Evolutionary conservation across 1,140 invertebrate genomes (phyloP).

Genomic region (Neodiprion pinetum): DNA sequence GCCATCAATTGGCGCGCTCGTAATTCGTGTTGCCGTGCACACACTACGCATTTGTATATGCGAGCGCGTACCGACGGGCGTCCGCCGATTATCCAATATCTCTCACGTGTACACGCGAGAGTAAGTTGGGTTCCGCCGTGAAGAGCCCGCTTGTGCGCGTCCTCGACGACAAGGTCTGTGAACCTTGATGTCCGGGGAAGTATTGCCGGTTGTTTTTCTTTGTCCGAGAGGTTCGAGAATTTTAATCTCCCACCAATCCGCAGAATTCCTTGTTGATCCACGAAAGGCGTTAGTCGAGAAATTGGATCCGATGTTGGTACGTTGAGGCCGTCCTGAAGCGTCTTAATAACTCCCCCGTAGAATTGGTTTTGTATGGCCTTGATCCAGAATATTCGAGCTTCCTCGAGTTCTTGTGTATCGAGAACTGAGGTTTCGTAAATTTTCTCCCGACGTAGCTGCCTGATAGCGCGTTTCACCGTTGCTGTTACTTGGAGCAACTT

Average conservation of each 20-base stretch:
- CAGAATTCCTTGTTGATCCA: slow-evolving; percentile 11
- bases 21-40: slow-evolving; percentile 26
- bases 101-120: slow-evolving; percentile 24
- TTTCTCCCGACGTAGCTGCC: not conserved
- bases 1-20: slow-evolving; percentile 39
- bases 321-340: not conserved
- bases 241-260: slow-evolving; percentile 23
- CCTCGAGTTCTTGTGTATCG: not conserved
- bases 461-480: not conserved
- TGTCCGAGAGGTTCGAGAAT: not conserved
- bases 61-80: slow-evolving; percentile 25
- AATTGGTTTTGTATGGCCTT: slow-evolving; percentile 10
- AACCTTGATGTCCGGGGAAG: slow-evolving; percentile 26
- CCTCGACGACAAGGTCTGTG: slow-evolving; percentile 33
- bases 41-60: slow-evolving; percentile 31
- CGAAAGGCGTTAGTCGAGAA: slow-evolving; percentile 8
- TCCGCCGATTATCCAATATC: slow-evolving; percentile 34
- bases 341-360: not conserved
- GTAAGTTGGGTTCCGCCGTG: slow-evolving; percentile 35
- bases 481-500: slow-evolving; percentile 15
- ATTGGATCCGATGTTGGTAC: not conserved
- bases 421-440: not conserved
- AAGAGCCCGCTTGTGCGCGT: slow-evolving; percentile 32
- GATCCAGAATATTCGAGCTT: slow-evolving; percentile 8
- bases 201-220: slow-evolving; percentile 29